Evolutionary conservation across 2,888 invertebrate species (phyloP).

Genomic region (Cryptops parisi): DNA sequence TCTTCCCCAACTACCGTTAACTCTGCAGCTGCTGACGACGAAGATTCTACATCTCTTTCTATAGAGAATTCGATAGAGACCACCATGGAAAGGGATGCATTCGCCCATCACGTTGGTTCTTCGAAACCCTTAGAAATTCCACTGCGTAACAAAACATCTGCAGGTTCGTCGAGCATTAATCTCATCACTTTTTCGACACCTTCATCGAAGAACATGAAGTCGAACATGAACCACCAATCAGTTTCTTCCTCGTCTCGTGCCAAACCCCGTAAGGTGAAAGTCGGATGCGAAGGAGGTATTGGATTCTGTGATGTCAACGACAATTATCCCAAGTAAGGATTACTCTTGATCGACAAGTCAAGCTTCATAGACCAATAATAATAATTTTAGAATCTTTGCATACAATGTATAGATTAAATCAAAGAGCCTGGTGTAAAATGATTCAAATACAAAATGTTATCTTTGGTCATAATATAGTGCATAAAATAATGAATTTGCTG

Average conservation of each 20-base stretch:
- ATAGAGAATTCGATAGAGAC: background rate
- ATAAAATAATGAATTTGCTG: too few species aligned
- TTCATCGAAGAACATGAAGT: background rate
- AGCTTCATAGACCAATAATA: too few species aligned
- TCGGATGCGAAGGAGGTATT: conserved; percentile 9
- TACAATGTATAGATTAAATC: too few species aligned
- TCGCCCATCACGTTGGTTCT: background rate
- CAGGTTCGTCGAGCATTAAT: background rate
- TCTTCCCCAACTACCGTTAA: background rate
- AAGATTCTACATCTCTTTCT: background rate
- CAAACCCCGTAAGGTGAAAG: conserved; percentile 9
- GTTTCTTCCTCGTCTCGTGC: background rate
- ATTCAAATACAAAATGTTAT: too few species aligned
- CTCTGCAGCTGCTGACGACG: background rate
- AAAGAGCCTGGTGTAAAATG: too few species aligned
- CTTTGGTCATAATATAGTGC: too few species aligned
- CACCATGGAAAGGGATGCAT: background rate
- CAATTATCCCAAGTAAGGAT: conserved; percentile 12
- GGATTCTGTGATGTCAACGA: conserved; percentile 13
- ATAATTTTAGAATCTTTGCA: too few species aligned
- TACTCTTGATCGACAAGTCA: too few species aligned
- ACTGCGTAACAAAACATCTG: background rate
- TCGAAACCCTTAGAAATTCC: background rate
- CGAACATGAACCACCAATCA: background rate
- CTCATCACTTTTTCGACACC: too few species aligned